These are phyloP conservation scores for Kradibia gibbosae DNA, from an alignment of 1,140 invertebrate genomes.

Conservation along the genomic window DNA sequence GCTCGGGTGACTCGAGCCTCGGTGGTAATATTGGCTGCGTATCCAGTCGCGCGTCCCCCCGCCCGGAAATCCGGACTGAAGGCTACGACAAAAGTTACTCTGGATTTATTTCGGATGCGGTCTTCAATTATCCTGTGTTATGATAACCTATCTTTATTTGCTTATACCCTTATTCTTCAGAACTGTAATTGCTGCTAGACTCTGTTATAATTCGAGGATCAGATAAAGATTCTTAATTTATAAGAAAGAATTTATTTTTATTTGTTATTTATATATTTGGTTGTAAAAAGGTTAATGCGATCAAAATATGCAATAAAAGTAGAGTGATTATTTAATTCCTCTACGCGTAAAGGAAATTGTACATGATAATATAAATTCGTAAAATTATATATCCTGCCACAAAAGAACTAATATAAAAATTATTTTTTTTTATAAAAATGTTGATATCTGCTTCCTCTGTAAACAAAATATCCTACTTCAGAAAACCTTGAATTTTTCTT, in stretches of 20 bases:
- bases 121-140: neutral
- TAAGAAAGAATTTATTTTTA: no score
- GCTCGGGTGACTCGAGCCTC: neutral
- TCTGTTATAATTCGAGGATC: neutral
- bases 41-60: neutral
- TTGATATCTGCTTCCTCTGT: no score
- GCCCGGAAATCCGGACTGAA: neutral
- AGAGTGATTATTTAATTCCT: neutral
- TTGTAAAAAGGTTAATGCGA: neutral
- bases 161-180: neutral
- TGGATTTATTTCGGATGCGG: neutral
- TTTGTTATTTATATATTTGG: neutral
- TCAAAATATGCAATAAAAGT: neutral
- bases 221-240: neutral
- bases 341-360: neutral
- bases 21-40: neutral
- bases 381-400: no score
- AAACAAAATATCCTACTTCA: no score
- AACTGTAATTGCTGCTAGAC: neutral
- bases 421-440: no score
- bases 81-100: neutral
- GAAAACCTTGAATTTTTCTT: no score
- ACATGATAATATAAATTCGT: no score
- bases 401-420: no score
- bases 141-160: neutral